Percentiles rank a stretch among this genome's conserved stretches.
phyloP scores from a whole-genome alignment of 2,888 invertebrate species.

The Ceraclea dissimilis region DNA sequence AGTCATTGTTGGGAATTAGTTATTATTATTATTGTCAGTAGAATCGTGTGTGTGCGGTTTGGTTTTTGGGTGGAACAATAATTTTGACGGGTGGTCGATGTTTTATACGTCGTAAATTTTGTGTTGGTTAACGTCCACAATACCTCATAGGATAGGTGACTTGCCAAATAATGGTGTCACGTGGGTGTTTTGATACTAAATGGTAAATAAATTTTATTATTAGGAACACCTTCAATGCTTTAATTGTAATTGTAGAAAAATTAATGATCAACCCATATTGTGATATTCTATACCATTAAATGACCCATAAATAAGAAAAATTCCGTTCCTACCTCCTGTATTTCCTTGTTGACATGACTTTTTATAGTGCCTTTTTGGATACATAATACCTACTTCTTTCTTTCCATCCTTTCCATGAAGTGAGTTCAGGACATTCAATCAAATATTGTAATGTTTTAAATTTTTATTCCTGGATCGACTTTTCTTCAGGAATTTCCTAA shows the following conservation, averaged over 20 bases:
- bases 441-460: too few species aligned
- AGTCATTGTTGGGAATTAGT: neutral
- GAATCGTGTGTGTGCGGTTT: neutral
- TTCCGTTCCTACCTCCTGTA: too few species aligned
- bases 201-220: neutral
- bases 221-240: neutral
- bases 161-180: neutral
- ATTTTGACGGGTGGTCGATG: neutral
- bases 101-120: neutral
- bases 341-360: too few species aligned
- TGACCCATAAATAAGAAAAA: too few species aligned
- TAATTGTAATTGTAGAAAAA: conserved; percentile 2
- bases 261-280: neutral
- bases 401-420: too few species aligned
- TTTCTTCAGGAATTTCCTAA: too few species aligned
- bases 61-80: neutral
- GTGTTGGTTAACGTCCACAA: too few species aligned
- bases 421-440: too few species aligned
- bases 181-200: neutral
- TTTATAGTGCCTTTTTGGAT: too few species aligned
- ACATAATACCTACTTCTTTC: too few species aligned
- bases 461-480: too few species aligned
- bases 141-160: neutral
- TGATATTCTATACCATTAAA: too few species aligned
- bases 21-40: neutral